Base-by-base conservation (phyloP, 2,113 vertebrate species). In the Apodemus speciosus region DNA sequence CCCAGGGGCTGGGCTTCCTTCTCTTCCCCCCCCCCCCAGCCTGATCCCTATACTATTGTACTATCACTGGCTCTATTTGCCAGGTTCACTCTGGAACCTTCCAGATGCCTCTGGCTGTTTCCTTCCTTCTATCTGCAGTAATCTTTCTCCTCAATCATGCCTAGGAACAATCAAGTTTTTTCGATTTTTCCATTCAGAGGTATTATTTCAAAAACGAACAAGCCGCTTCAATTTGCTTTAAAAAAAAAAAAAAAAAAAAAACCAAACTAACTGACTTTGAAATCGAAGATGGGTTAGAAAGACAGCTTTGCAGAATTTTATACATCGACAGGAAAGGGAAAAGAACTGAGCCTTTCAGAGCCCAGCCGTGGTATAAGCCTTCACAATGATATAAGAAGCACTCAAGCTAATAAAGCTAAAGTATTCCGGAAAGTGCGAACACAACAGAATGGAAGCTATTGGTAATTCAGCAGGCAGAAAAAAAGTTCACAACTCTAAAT, bases 171-270 rank as follows among this genome's bases (percentile, higher is more conserved):
- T 40, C 13, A 40, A 4, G 21, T 27, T 23, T 58, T 23, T 23
- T 27, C 20, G 7, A 14, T 56, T 80, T 80, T 53, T n/a, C 43
- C 53, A 27, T 25, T n/a, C 77, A 80, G 53, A 38, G 38, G 27
- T 85, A 69, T 53, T 83, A 77, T 93, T 94, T 95, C 53, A 68
- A 93, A 73, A 16, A n/a, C 40, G 35, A 92, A 60, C 87, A 68
- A 94, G 7, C 51, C 40, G 30, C 23, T 51, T 84, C 18, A 83
- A 62, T 43, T 83, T 83, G 58, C 25, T 43, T 83, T 3, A 38
- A 21, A 38, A 21, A 40, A n/a, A 68, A 11, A 14, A 35, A 7
- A 40, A 40, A 20, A 51, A 49, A 49, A 49, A 53, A 16, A 56
- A 80, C 20, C 20, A 32, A 76, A 92, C 35, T 49, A 88, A 80